A percentile compares a stretch with the other conserved stretches of the same genome.
phyloP scores from a whole-genome alignment of 2,113 vertebrate species.

The Hypomesus transpacificus region DNA sequence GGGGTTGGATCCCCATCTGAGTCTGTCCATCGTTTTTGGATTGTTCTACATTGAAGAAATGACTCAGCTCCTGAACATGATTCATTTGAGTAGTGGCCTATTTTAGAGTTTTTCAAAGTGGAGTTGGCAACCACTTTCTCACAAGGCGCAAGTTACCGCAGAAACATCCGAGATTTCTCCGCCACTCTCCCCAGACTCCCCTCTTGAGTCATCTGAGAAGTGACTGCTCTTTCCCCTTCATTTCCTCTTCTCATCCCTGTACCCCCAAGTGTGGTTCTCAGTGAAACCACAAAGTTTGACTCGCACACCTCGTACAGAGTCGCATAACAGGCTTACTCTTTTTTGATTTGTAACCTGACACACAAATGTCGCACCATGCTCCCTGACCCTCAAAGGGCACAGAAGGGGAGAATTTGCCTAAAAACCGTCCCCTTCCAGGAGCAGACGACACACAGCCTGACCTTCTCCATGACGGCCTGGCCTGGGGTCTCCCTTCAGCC shows the following conservation, averaged over 20 bases:
- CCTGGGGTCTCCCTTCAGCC: too few species aligned
- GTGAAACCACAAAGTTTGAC: background rate
- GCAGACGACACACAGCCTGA: too few species aligned
- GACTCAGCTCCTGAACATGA: background rate
- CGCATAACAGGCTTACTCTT: background rate
- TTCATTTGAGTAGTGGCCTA: background rate
- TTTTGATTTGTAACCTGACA: slow-evolving; percentile 21
- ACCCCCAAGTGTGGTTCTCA: slow-evolving; percentile 10
- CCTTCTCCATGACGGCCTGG: too few species aligned
- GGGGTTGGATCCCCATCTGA: background rate
- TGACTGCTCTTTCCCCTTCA: background rate
- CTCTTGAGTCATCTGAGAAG: background rate
- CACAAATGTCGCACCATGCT: background rate
- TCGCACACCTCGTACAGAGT: background rate
- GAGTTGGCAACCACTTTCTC: background rate
- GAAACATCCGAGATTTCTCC: too few species aligned
- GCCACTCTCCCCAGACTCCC: background rate
- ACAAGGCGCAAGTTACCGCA: too few species aligned
- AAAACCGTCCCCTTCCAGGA: too few species aligned
- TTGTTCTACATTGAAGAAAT: too few species aligned
- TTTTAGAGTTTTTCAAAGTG: background rate
- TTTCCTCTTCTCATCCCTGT: slow-evolving; percentile 3
- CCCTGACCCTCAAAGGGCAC: too few species aligned
- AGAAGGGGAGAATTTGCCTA: too few species aligned
- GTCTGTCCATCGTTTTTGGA: background rate